Evolutionary conservation across 2,113 vertebrate genomes (phyloP).

Genomic region (Australoheros scitulus): DNA sequence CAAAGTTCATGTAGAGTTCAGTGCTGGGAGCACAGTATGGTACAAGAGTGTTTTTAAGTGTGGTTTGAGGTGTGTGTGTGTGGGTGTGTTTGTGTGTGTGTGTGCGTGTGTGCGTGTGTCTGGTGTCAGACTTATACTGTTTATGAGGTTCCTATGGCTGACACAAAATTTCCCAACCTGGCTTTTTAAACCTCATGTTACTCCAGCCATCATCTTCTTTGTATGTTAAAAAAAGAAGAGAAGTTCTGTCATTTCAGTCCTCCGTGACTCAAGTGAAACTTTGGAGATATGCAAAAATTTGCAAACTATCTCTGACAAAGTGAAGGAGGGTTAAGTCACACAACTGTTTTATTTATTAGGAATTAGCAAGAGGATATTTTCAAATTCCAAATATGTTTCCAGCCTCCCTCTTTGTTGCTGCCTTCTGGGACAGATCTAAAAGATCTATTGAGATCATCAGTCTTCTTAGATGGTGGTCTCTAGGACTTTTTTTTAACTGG

Average conservation of each 20-base stretch:
- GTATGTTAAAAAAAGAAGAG: slow-evolving; percentile 16
- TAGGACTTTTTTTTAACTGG: slow-evolving; percentile 17
- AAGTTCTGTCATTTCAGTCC: background rate
- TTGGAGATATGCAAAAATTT: slow-evolving; percentile 4
- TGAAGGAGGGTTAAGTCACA: slow-evolving; percentile 12
- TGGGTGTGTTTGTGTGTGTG: too few species aligned
- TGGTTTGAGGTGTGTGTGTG: background rate
- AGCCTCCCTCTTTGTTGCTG: background rate
- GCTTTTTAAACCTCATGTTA: slow-evolving; percentile 14
- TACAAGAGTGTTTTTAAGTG: slow-evolving; percentile 19
- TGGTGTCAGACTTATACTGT: background rate
- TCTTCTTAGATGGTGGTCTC: slow-evolving; percentile 32
- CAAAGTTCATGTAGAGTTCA: slow-evolving; percentile 61
- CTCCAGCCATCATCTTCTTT: slow-evolving; percentile 2
- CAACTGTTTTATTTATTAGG: slow-evolving; percentile 36
- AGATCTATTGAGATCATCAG: slow-evolving; percentile 1
- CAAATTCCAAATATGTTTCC: slow-evolving; percentile 10
- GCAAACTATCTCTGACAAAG: background rate
- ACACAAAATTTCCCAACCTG: slow-evolving; percentile 10
- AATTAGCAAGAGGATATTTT: slow-evolving; percentile 15
- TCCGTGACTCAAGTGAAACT: background rate
- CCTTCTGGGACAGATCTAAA: slow-evolving; percentile 37
- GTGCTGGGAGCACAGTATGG: slow-evolving; percentile 5
- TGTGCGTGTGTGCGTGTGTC: too few species aligned
- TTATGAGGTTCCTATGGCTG: slow-evolving; percentile 2